These are phyloP conservation scores for Phocides pigmalion DNA, from an alignment of 1,140 invertebrate genomes.

Conservation along the genomic window DNA sequence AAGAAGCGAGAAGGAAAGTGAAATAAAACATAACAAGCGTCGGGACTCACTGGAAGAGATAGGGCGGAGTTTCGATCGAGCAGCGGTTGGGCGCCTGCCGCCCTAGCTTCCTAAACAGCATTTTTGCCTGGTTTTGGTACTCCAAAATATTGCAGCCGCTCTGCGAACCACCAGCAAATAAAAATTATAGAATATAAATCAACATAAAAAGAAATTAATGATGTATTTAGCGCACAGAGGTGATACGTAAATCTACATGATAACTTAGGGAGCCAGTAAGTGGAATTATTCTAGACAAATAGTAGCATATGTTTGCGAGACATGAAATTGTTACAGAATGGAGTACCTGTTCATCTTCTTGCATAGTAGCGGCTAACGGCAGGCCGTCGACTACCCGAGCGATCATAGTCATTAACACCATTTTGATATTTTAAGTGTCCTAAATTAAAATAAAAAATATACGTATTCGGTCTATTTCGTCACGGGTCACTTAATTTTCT, in stretches of 20 bases:
- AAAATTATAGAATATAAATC: slow-evolving; percentile 57
- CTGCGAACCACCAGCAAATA: slow-evolving; percentile 85
- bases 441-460: slow-evolving; percentile 33
- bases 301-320: slow-evolving; percentile 20
- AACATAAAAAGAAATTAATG: slow-evolving; percentile 17
- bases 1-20: slow-evolving; percentile 7
- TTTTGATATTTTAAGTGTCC: slow-evolving; percentile 82
- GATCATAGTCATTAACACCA: slow-evolving; percentile 99
- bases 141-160: slow-evolving; percentile 96
- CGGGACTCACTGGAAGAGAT: slow-evolving; percentile 97
- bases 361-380: slow-evolving; percentile 97
- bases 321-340: neutral
- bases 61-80: slow-evolving; percentile 97
- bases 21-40: slow-evolving; percentile 59
- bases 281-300: slow-evolving; percentile 4
- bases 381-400: slow-evolving; percentile 97
- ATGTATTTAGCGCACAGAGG: neutral
- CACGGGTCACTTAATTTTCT: slow-evolving; percentile 55
- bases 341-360: slow-evolving; percentile 97
- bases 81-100: slow-evolving; percentile 94
- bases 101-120: slow-evolving; percentile 97
- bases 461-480: slow-evolving; percentile 38
- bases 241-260: slow-evolving; percentile 6
- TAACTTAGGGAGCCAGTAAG: neutral
- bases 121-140: slow-evolving; percentile 99